Base-by-base conservation (phyloP, 92 coral and sea anemone genomes). In the Umimayanthus chanpuru region DNA sequence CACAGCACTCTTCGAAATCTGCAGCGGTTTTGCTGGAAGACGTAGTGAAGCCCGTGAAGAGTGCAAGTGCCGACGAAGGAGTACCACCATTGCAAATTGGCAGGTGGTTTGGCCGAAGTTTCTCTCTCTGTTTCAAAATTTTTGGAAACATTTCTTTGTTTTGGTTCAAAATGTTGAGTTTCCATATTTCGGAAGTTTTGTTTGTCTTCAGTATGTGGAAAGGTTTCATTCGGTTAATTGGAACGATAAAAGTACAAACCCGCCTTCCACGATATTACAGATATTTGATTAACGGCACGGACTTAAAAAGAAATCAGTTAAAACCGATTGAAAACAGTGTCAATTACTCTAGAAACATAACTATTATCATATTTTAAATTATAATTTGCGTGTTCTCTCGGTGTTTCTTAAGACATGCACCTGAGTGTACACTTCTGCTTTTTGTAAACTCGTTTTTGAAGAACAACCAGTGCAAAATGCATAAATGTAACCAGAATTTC, bases 31-130 rank as follows among this genome's bases (percentile, higher is more conserved):
- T 90, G 67, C 9, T 87, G 23, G 82, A 94, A 85, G n/a, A 94
- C 91, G 40, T 90, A 47, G 30, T 78, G 85, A 47, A 94, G 58
- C 11, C 96, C 96, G 74, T 94, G 93, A 41, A 94, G 88, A 2
- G 94, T 93, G 3, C 91, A 67, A 53, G 25, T 73, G 28, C 88
- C 86, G 4, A 82, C 92, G 25, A 87, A 93, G 5, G 58, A 56
- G n/a, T 85, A 5, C 92, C 94, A 91, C 65, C 40, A 50, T 14
- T 23, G 65, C 7, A 23, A 66, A 6, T n/a, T 41, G 74, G 49
- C 29, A 14, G 85, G 38, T 18, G 74, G 23, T 9, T 18, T 15
- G 5, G 58, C 3, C 20, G 58, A 68, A 53, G 12, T 6, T 41
- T 43, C 43, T 68, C 68, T 25, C 39, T 44, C 50, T 25, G 68